These are phyloP conservation scores for Psylliodes chrysocephalus DNA, from an alignment of 2,888 invertebrate species.

Conservation along the genomic window DNA sequence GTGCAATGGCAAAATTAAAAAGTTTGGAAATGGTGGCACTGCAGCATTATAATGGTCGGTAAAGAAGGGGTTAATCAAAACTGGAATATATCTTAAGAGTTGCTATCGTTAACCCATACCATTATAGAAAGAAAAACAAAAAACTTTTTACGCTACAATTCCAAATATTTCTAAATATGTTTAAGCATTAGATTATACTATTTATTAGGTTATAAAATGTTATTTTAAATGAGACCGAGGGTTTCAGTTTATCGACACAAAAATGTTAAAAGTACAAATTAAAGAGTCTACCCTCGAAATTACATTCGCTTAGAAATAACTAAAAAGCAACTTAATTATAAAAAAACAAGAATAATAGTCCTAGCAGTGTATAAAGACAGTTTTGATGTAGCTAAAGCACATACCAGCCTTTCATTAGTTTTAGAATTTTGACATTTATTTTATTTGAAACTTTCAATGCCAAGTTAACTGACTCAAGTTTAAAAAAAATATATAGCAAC, in stretches of 20 bases:
- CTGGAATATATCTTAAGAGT: not conserved
- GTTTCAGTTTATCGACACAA: slow-evolving; percentile 36
- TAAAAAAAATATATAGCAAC: too few species aligned
- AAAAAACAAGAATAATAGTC: slow-evolving; percentile 35
- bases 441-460: too few species aligned
- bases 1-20: too few species aligned
- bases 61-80: too few species aligned
- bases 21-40: too few species aligned
- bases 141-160: slow-evolving; percentile 50
- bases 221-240: slow-evolving; percentile 44
- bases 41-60: too few species aligned
- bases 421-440: too few species aligned
- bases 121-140: slow-evolving; percentile 44
- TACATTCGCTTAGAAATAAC: slow-evolving; percentile 51
- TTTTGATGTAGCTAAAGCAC: not conserved
- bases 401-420: too few species aligned
- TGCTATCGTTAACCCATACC: slow-evolving; percentile 17
- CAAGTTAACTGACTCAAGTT: too few species aligned
- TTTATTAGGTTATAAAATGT: slow-evolving; percentile 47
- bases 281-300: slow-evolving; percentile 41
- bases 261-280: slow-evolving; percentile 44
- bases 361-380: too few species aligned
- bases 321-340: slow-evolving; percentile 35
- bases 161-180: slow-evolving; percentile 56
- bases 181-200: slow-evolving; percentile 55